A percentile compares a stretch with the other conserved stretches of the same genome.
Evolutionary conservation across 2,888 invertebrate genomes (phyloP).

Genomic region (Dynastes tityus): DNA sequence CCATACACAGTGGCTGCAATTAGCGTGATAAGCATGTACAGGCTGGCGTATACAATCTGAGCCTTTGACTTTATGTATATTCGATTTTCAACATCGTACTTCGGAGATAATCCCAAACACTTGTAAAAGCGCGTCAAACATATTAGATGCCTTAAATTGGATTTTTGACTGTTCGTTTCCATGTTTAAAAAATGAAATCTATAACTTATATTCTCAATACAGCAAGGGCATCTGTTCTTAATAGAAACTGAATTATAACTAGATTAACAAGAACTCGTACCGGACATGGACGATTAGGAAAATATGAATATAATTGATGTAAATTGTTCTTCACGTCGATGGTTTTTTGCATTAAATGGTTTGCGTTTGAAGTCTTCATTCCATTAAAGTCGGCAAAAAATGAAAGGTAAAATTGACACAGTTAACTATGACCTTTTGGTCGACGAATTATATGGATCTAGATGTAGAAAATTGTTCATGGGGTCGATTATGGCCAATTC

Average conservation of each 20-base stretch:
- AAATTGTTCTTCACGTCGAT: too few relatives aligned
- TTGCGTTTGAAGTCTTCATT: too few relatives aligned
- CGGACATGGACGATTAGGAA: not conserved
- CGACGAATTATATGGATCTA: too few relatives aligned
- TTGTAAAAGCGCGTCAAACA: not conserved
- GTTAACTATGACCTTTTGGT: too few relatives aligned
- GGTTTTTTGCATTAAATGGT: too few relatives aligned
- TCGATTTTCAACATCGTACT: not conserved
- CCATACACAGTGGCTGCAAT: not conserved
- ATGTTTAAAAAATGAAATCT: not conserved
- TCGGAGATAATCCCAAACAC: constrained; percentile 1
- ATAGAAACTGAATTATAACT: not conserved
- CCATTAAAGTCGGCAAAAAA: too few relatives aligned
- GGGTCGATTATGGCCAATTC: too few relatives aligned
- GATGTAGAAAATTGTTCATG: too few relatives aligned
- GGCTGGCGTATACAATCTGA: not conserved
- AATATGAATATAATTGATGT: not conserved
- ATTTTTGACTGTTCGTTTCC: not conserved
- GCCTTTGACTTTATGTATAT: not conserved
- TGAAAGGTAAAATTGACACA: too few relatives aligned
- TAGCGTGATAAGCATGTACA: not conserved
- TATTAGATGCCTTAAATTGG: not conserved
- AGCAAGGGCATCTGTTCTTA: not conserved
- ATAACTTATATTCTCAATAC: not conserved
- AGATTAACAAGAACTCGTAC: too few relatives aligned